These are phyloP conservation scores for Peromyscus aztecus DNA, from an alignment of 2,797 vertebrate genomes.

Conservation along the genomic window DNA sequence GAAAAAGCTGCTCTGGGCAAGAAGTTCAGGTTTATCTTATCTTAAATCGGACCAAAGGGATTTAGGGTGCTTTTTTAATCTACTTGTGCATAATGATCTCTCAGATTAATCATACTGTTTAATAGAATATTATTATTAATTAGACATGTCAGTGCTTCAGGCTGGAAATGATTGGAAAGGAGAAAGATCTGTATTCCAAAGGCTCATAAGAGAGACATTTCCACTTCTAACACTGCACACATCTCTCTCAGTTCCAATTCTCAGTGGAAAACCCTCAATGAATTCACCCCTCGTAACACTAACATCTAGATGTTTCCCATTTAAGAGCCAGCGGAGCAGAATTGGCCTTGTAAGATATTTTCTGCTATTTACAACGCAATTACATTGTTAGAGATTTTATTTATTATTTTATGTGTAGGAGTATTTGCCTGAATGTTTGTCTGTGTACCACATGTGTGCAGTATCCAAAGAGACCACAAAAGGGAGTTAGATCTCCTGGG, in stretches of 20 bases:
- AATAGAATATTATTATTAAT: conserved; percentile 82
- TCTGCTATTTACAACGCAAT: conserved; percentile 64
- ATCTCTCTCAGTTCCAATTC: conserved; percentile 64
- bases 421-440: background rate
- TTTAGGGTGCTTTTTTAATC: conserved; percentile 83
- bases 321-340: conserved; percentile 52
- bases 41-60: conserved; percentile 78
- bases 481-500: background rate
- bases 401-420: background rate
- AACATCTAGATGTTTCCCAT: conserved; percentile 48
- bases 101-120: conserved; percentile 78
- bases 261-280: conserved; percentile 70
- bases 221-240: conserved; percentile 65
- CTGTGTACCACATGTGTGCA: background rate
- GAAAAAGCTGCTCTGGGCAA: conserved; percentile 49
- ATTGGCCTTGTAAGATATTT: conserved; percentile 28
- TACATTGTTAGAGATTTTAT: conserved; percentile 30
- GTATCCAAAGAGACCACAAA: background rate
- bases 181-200: conserved; percentile 74
- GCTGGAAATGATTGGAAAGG: conserved; percentile 80
- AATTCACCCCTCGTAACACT: conserved; percentile 61
- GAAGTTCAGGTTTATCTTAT: conserved; percentile 81
- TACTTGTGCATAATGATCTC: conserved; percentile 79
- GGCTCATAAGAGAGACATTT: conserved; percentile 53
- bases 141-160: conserved; percentile 79